Evolutionary conservation across 2,113 vertebrate species (phyloP), one percentile per base, ranked within the genome.

Genomic region (Vombatus ursinus): DNA sequence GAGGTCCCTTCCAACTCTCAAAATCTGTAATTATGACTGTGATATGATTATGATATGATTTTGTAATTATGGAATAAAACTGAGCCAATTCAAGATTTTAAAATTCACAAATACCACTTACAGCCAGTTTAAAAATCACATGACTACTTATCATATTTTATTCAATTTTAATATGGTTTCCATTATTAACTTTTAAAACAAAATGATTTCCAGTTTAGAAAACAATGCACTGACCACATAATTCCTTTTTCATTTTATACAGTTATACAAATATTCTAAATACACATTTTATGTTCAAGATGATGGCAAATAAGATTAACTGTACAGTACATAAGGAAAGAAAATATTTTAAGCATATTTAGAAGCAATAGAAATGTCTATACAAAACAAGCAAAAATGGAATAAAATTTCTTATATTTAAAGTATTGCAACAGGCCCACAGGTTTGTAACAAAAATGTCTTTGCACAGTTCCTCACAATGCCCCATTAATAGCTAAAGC

Each of bases 351-450:
- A 99, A 99, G 98, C 99, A 99, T 99, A 99, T 99, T 99, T 99
- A 99, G 99, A 99, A 99, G 99, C 98, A 99, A 99, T 99, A 99
- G 98, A 99, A 99, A 99, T 98, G 98, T 99, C 98, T 99, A 99
- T 99, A 99, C 99, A 99, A 99, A 99, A 99, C 98, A 98, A 99
- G 98, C 98, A 98, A 99, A 99, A 98, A 99, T 99, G 98, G 99
- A 99, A 99, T 98, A 99, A 99, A 99, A 98, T 98, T 98, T 98
- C 98, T 99, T 98, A 99, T 99, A 98, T 99, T 99, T 99, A 99
- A 99, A 99, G 98, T 99, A 99, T 99, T 99, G 99, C 99, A 99
- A 99, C 99, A 99, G 99, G 99, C 99, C 99, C 99, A 99, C 98
- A 99, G 98, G 99, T 99, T 99, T 99, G 98, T 99, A 98, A 99